phyloP scores from a whole-genome alignment of 1,140 invertebrate species.

The Asbolus verrucosus region DNA sequence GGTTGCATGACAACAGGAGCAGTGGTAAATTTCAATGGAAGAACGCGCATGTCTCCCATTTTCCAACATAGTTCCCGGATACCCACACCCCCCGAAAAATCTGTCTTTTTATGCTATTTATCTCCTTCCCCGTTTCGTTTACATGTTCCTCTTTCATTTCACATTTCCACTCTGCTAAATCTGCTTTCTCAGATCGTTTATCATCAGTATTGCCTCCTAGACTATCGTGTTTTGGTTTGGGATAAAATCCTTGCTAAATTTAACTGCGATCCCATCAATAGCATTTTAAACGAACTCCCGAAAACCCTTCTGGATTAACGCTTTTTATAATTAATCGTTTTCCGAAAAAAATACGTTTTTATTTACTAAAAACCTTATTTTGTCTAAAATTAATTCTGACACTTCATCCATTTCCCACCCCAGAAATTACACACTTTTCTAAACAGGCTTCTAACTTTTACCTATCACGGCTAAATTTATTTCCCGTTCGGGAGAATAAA shows the following conservation, averaged over 20 bases:
- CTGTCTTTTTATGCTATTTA: conserved; percentile 59
- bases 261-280: not conserved
- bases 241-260: conserved; percentile 24
- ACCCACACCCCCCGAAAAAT: conserved; percentile 54
- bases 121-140: conserved; percentile 58
- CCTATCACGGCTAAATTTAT: too few species aligned
- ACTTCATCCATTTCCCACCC: too few species aligned
- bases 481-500: too few species aligned
- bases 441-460: too few species aligned
- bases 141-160: conserved; percentile 60
- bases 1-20: conserved; percentile 52
- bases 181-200: conserved; percentile 58
- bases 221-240: conserved; percentile 39
- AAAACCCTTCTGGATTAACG: conserved; percentile 27
- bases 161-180: conserved; percentile 59
- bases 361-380: not conserved
- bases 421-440: too few species aligned
- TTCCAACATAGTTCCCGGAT: conserved; percentile 51
- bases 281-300: not conserved
- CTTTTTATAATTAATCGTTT: conserved; percentile 35
- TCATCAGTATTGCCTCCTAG: conserved; percentile 51
- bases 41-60: conserved; percentile 51
- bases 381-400: not conserved
- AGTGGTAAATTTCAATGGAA: conserved; percentile 50
- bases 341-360: not conserved